A percentile compares a stretch with the other conserved stretches of the same genome.
phyloP scores from a whole-genome alignment of 2,797 vertebrate genomes.

The Phyllotis vaccarum region DNA sequence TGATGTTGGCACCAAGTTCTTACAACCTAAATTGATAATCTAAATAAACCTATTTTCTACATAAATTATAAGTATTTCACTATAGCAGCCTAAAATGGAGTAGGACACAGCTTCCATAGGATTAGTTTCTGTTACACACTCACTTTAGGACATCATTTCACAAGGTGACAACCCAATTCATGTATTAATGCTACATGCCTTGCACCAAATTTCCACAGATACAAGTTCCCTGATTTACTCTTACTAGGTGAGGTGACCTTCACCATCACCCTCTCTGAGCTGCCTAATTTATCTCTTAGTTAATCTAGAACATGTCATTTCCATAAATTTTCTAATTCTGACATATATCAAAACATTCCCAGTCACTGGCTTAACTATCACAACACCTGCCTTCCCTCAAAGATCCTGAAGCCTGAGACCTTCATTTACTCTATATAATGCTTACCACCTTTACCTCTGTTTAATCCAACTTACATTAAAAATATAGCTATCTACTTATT shows the following conservation, averaged over 20 bases:
- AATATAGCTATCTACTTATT: background rate
- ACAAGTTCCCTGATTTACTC: background rate
- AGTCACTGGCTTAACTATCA: background rate
- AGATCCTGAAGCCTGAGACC: background rate
- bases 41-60: background rate
- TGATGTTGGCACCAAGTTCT: background rate
- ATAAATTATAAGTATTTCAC: background rate
- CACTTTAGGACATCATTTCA: background rate
- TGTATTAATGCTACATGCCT: background rate
- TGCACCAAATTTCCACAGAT: background rate
- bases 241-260: background rate
- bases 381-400: background rate
- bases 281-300: background rate
- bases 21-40: background rate
- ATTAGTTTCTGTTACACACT: background rate
- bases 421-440: background rate
- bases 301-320: background rate
- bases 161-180: background rate
- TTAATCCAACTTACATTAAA: background rate
- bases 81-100: background rate
- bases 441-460: background rate
- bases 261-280: background rate
- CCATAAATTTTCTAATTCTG: background rate
- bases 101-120: background rate
- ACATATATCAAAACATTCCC: background rate